These are phyloP conservation scores for Anguilla japonica DNA, from an alignment of 2,113 vertebrate genomes.

Conservation along the genomic window DNA sequence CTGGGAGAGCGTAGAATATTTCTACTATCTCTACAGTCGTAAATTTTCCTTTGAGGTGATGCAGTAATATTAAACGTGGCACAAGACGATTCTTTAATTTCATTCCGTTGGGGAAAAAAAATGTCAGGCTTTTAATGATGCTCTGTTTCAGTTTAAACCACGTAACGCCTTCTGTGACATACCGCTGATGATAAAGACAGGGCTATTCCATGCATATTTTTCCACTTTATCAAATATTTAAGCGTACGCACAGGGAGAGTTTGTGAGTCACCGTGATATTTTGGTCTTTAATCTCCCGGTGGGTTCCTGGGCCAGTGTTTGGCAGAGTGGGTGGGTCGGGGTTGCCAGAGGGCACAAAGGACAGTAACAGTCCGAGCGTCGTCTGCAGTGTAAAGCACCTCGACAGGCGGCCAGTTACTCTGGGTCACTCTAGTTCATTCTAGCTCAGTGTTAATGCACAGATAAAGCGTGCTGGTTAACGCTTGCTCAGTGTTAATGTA, in stretches of 20 bases:
- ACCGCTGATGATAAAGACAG: background rate
- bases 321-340: background rate
- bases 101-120: background rate
- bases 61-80: background rate
- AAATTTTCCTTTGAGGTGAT: background rate
- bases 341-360: background rate
- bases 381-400: background rate
- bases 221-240: background rate
- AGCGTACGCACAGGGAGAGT: background rate
- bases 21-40: conserved; percentile 5
- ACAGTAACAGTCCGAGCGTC: background rate
- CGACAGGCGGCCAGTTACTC: background rate
- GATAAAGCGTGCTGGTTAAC: no score
- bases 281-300: background rate
- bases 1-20: background rate
- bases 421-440: no score
- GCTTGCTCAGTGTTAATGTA: no score
- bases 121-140: background rate
- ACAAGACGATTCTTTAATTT: background rate
- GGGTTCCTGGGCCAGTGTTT: background rate
- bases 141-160: background rate
- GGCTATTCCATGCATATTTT: background rate
- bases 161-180: background rate
- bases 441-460: no score
- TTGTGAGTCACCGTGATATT: background rate